Base-by-base conservation (phyloP, 2,888 invertebrate species). In the Cephus spinipes region DNA sequence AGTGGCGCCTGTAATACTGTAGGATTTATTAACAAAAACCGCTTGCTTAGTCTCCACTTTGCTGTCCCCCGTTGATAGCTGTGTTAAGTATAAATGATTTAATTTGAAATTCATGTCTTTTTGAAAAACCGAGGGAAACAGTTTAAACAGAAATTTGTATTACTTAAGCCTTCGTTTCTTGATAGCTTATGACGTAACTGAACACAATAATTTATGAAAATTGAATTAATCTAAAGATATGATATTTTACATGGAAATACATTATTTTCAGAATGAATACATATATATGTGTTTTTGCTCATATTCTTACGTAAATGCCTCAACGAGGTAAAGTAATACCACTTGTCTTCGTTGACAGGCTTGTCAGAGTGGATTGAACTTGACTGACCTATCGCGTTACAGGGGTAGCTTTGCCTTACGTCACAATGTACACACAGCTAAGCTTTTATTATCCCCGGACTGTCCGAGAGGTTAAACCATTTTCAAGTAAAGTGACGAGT, bases 391-490 rank as follows among this genome's bases (percentile, higher is more conserved):
- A 87, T 88, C 88, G 86, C 88, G 87, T 73, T 73, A 86, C 85
- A 86, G 84, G 82, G 83, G 81, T 77, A 79, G 40, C 81, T 82
- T 86, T 83, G 88, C 83, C 83, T 82, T 83, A 84, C 85, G 87
- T 87, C 88, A 84, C 87, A 88, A 86, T 86, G 88, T 84, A 88
- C 15, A 87, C 87, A 83, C 79, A 83, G 85, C 83, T 88, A 88
- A 88, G 87, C 88, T 88, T 88, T 88, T 87, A 87, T 88, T 88
- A 88, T 87, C 87, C 85, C 85, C 83, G 86, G 40, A 15, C 40
- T 40, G 40, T 40, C 40, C 15, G 40, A 40, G 15, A 40, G 40
- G 40, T 40, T 40, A 6, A 40, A 15, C 6, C 15, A 40, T 40
- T 40, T 40, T 15, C 15, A 15, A 40, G 15, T 15, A 15, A 15